A percentile compares a stretch with the other conserved stretches of the same genome.
Conservation (phyloP, 2,113 vertebrate species). For the Canis aureus region DNA sequence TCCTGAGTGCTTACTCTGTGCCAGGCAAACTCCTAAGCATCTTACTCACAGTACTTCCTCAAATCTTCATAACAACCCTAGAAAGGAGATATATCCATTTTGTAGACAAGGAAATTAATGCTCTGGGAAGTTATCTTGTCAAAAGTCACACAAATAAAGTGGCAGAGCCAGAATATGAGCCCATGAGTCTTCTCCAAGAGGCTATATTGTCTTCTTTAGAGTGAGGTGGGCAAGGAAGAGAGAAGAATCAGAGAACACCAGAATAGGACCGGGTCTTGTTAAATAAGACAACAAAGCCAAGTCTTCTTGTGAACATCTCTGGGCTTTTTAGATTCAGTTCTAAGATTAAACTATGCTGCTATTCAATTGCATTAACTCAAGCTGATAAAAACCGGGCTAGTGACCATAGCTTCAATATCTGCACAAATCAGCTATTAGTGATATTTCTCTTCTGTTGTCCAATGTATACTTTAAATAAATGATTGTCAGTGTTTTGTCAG, state of each 20-base stretch:
- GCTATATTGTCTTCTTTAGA: background rate
- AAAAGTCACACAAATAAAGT: slow-evolving; percentile 11
- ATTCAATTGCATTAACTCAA: slow-evolving; percentile 34
- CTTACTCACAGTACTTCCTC: background rate
- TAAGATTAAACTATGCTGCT: slow-evolving; percentile 43
- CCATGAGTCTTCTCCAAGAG: background rate
- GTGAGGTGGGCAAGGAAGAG: background rate
- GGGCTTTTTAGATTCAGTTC: slow-evolving; percentile 21
- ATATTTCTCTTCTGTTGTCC: background rate
- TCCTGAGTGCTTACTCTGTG: background rate
- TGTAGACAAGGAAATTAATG: background rate
- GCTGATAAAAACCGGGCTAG: slow-evolving; percentile 7
- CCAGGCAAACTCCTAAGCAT: background rate
- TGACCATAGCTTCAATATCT: slow-evolving; percentile 43
- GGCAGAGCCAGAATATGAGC: background rate
- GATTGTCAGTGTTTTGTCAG: background rate
- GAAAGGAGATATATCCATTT: background rate
- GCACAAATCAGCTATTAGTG: slow-evolving; percentile 14
- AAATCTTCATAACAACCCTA: background rate
- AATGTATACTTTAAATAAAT: slow-evolving; percentile 29
- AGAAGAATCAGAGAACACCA: background rate
- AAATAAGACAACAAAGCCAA: background rate
- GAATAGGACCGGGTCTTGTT: background rate
- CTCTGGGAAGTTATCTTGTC: background rate
- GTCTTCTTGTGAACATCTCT: background rate